A percentile compares a stretch with the other conserved stretches of the same genome.
Evolutionary conservation across 2,113 vertebrate genomes (phyloP).

Genomic region (Campylomormyrus tamandua): DNA sequence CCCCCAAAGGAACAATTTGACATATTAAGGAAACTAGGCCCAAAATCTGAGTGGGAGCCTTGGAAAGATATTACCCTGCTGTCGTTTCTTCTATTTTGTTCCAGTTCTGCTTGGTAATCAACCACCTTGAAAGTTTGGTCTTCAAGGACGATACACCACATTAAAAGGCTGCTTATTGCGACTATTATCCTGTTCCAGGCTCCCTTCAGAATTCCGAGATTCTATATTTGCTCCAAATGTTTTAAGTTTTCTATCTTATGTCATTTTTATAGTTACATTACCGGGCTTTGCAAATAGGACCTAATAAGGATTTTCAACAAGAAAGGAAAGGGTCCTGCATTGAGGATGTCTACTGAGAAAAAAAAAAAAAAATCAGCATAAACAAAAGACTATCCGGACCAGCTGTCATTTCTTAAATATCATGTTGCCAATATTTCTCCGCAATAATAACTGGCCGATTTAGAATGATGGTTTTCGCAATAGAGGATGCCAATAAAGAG

Average conservation of each 20-base stretch:
- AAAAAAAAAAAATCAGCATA: slow-evolving; percentile 37
- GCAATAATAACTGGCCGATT: slow-evolving; percentile 32
- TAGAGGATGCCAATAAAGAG: slow-evolving; percentile 6
- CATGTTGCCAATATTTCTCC: slow-evolving; percentile 36
- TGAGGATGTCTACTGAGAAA: slow-evolving; percentile 51
- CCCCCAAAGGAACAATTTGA: neutral
- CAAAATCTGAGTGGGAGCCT: neutral
- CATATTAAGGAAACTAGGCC: neutral
- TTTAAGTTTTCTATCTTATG: neutral
- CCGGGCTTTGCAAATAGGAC: neutral
- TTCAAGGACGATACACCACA: neutral
- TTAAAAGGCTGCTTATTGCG: neutral
- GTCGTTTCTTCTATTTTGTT: neutral
- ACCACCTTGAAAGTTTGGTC: slow-evolving; percentile 1
- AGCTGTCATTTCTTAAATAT: slow-evolving; percentile 55
- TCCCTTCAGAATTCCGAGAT: neutral
- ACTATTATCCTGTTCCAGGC: neutral
- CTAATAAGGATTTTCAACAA: neutral
- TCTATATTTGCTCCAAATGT: neutral
- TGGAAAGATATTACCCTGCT: neutral
- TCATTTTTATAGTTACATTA: neutral
- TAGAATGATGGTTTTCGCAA: slow-evolving; percentile 1
- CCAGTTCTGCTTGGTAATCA: neutral
- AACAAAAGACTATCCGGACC: slow-evolving; percentile 56
- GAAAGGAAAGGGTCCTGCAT: neutral